Conservation (phyloP, 1,140 invertebrate genomes). For the Bombus turneri region DNA sequence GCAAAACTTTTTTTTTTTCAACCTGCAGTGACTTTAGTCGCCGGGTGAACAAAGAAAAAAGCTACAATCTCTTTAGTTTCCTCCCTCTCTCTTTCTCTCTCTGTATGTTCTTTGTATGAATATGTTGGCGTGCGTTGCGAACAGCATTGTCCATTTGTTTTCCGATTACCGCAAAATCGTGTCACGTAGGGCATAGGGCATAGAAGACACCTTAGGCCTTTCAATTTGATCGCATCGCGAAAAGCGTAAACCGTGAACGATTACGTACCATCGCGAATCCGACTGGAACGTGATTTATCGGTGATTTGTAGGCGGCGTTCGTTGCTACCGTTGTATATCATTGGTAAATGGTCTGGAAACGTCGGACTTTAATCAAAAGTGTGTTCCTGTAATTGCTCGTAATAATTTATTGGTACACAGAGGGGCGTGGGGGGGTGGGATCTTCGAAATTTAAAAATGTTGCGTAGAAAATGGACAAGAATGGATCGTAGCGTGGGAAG, state of each 20-base stretch:
- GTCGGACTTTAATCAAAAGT: not conserved
- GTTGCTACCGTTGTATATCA: not conserved
- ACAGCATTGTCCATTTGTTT: constrained; percentile 14
- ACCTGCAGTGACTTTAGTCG: constrained; percentile 20
- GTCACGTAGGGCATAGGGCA: not conserved
- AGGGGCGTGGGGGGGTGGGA: too few species aligned
- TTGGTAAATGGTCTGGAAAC: not conserved
- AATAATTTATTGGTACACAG: not conserved
- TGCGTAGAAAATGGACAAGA: not conserved
- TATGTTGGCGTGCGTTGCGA: not conserved
- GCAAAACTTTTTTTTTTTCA: constrained; percentile 57
- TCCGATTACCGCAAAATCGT: not conserved
- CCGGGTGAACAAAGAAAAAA: not conserved
- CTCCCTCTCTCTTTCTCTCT: not conserved
- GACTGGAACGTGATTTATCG: not conserved
- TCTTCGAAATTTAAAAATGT: not conserved
- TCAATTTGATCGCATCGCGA: not conserved
- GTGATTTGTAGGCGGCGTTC: not conserved
- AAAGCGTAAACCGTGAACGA: not conserved
- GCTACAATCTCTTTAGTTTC: too few species aligned
- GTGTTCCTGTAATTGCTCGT: not conserved
- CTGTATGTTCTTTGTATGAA: too few species aligned
- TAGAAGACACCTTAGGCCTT: not conserved
- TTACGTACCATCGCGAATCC: not conserved
- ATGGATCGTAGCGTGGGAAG: not conserved